Conservation (phyloP, 2,888 invertebrate genomes). For the Limnephilus lunatus region DNA sequence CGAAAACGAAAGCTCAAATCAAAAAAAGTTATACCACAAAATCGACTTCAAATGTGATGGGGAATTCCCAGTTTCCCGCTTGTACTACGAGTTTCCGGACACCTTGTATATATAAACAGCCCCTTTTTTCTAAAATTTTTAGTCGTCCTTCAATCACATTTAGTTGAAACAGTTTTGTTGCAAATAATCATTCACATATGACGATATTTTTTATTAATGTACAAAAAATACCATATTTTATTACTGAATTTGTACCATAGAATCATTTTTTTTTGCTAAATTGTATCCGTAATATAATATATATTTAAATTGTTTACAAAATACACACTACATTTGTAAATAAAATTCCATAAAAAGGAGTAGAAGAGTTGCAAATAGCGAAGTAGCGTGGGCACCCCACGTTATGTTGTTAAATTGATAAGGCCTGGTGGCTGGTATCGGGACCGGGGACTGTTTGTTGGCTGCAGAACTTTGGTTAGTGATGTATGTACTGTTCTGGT, state of each 20-base stretch:
- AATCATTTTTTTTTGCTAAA: neutral
- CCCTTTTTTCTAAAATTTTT: neutral
- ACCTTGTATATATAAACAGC: too few relatives aligned
- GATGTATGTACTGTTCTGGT: conserved; percentile 45
- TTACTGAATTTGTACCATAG: neutral
- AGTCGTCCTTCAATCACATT: neutral
- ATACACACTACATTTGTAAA: conserved; percentile 3
- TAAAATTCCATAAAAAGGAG: neutral
- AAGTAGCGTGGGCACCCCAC: neutral
- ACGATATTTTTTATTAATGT: neutral
- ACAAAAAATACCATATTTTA: conserved; percentile 4
- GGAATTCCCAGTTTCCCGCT: too few relatives aligned
- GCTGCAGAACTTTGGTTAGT: neutral
- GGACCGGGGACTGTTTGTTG: neutral
- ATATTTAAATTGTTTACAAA: conserved; percentile 21
- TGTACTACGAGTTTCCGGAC: too few relatives aligned
- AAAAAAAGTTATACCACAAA: too few relatives aligned
- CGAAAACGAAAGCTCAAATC: too few relatives aligned
- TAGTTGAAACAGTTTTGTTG: neutral
- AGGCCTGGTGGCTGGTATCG: neutral
- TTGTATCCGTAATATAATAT: neutral
- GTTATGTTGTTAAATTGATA: neutral
- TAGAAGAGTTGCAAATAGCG: neutral
- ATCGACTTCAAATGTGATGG: too few relatives aligned
- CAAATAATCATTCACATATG: neutral